These are phyloP conservation scores for Aphelenchoides besseyi DNA, from an alignment of 1,140 invertebrate species.

Conservation along the genomic window DNA sequence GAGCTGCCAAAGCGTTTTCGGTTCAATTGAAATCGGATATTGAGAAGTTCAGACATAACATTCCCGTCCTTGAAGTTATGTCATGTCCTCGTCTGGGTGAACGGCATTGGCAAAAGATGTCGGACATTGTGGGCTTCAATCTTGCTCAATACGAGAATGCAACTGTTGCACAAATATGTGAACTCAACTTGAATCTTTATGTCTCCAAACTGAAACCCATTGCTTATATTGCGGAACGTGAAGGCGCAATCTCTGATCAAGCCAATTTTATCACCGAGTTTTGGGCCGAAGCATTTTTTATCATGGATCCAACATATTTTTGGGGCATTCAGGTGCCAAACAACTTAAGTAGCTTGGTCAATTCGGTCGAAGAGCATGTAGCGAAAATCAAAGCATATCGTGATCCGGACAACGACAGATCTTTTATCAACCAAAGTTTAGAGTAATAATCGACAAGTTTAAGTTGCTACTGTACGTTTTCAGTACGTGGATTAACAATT, in stretches of 20 bases:
- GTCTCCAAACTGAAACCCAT: constrained; percentile 40
- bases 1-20: constrained; percentile 34
- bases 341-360: constrained; percentile 30
- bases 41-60: constrained; percentile 37
- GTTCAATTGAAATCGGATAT: constrained; percentile 32
- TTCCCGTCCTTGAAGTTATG: constrained; percentile 37
- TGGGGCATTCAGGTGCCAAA: constrained; percentile 34
- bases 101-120: constrained; percentile 45
- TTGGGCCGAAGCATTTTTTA: constrained; percentile 35
- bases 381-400: constrained; percentile 37
- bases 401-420: constrained; percentile 34
- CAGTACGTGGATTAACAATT: constrained; percentile 36
- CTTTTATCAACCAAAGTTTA: constrained; percentile 30
- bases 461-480: constrained; percentile 16
- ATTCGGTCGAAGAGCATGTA: constrained; percentile 27
- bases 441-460: constrained; percentile 20
- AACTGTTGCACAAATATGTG: constrained; percentile 32
- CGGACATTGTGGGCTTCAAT: constrained; percentile 39
- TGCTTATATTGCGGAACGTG: constrained; percentile 38
- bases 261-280: constrained; percentile 39
- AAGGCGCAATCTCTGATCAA: constrained; percentile 39
- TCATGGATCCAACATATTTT: constrained; percentile 29
- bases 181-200: constrained; percentile 37
- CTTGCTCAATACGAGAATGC: constrained; percentile 36
- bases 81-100: constrained; percentile 32